phyloP scores from a whole-genome alignment of 2,888 invertebrate species.

The Campoletis raptor region DNA sequence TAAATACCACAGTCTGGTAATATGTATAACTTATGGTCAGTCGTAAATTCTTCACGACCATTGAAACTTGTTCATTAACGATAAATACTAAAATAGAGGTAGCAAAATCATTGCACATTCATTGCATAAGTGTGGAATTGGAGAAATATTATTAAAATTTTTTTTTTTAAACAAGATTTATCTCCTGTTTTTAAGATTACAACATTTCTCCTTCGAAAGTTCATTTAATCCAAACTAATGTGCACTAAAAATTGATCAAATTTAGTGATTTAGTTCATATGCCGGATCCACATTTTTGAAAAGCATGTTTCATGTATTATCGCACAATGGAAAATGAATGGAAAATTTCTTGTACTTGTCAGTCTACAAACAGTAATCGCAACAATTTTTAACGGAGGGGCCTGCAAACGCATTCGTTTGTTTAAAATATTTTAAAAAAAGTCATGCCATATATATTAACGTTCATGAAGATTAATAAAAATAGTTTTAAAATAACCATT shows the following conservation, averaged over 20 bases:
- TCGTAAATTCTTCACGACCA: constrained; percentile 6
- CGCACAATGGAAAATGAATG: neutral
- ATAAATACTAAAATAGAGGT: neutral
- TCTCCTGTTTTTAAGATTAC: neutral
- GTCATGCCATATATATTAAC: neutral
- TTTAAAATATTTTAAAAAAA: neutral
- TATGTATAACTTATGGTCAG: constrained; percentile 10
- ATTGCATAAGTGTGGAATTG: neutral
- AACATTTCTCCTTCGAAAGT: no score
- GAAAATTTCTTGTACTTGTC: neutral
- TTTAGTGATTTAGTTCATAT: neutral
- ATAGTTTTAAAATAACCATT: neutral
- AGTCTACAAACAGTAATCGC: neutral
- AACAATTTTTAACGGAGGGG: neutral
- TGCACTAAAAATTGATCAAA: neutral
- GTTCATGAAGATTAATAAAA: neutral
- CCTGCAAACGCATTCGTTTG: neutral
- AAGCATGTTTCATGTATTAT: neutral
- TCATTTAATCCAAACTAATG: no score
- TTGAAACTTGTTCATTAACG: neutral
- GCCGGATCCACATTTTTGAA: neutral
- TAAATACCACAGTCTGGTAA: neutral
- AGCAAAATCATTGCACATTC: neutral
- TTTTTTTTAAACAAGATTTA: neutral
- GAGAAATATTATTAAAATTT: neutral